Base-by-base conservation (phyloP, 1,140 invertebrate genomes). In the Diachasma alloeum region DNA sequence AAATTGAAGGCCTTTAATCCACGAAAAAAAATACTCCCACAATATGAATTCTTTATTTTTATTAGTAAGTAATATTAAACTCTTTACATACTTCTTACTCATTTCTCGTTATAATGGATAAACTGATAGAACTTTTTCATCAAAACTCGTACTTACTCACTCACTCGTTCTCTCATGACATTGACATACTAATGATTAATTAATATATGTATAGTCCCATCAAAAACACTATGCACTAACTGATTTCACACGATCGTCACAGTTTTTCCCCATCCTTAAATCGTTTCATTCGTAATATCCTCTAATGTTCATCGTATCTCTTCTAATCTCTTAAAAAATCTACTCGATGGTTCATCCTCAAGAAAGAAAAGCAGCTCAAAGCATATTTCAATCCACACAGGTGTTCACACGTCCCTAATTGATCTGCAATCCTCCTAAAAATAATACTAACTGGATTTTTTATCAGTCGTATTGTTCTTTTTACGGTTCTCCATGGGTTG, bases 31-130 rank as follows among this genome's bases (percentile, higher is more conserved):
- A 56, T 13, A 63, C 0, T 26, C 10, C 19, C 0, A 63, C 59
- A 63, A 26, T 19, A 31, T 63, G 59, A 24, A 63, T 63, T 63
- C 19, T 79, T 82, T 81, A 76, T 81, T 82, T 81, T 82, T 78
- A 82, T 81, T 82, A 80, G 78, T 83, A 83, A 82, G 81, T 83
- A 83, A 83, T 83, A 83, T 84, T 85, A 85, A 84, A 85, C 80
- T 85, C 83, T 82, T 84, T 85, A 85, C 83, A 85, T 84, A 81
- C 79, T 83, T 80, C 44, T 48, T 75, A 31, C 67, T 46, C 19
- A 44, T 56, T 75, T 81, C 53, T 81, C 79, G 75, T 83, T 84
- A 81, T 83, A 81, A 84, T 85, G 79, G 82, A 84, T 85, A 84
- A 53, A 83, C 82, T 80, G 80, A 81, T 83, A 83, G 79, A 85